Evolutionary conservation across 2,888 invertebrate genomes (phyloP), one percentile per base, ranked within the genome.

Genomic region (Phania funesta): DNA sequence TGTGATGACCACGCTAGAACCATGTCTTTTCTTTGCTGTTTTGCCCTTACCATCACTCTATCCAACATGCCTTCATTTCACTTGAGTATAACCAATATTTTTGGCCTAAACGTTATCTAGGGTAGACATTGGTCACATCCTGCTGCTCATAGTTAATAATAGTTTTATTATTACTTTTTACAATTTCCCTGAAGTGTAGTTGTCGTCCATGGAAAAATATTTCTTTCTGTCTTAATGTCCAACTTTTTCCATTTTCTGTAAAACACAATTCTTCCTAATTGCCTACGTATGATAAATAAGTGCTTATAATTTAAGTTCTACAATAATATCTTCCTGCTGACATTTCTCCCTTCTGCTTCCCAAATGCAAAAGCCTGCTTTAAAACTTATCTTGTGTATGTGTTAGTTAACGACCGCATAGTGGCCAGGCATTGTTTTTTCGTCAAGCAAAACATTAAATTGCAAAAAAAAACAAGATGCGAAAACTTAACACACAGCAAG

Each of bases 401-500:
- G 7, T 9, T 8, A 13, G 18, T 7, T 46, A 26, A 11, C 18
- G 64, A 56, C 41, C 32, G 18, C 24, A 44, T 44, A 11, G 8
- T 64, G 64, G 52, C 18, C 52, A 16, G 44, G 4, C 52, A n/a
- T 5, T 22, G 18, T 48, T 58, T 71, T 48, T 48, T 71, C 24
- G 48, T 6, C 29, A 60, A 32, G 44, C 44, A 8, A 71, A 58
- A 71, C 13, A 35, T n/a, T 5, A 26, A 48, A 29, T 1, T 18
- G 24, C 22, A n/a, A 38, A 26, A 58, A 50, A 6, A 20, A 29
- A 62, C 26, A 13, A 24, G 13, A 35, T 20, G 26, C 11, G 29
- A 46, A 77, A 74, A 68, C 73, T 64, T 58, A 52, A 74, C 44
- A 76, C 22, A 48, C 54, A 54, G 60, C 76, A 56, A 54, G 60